Conservation (phyloP, 2,797 vertebrate genomes). For the Catostomus latipinnis region DNA sequence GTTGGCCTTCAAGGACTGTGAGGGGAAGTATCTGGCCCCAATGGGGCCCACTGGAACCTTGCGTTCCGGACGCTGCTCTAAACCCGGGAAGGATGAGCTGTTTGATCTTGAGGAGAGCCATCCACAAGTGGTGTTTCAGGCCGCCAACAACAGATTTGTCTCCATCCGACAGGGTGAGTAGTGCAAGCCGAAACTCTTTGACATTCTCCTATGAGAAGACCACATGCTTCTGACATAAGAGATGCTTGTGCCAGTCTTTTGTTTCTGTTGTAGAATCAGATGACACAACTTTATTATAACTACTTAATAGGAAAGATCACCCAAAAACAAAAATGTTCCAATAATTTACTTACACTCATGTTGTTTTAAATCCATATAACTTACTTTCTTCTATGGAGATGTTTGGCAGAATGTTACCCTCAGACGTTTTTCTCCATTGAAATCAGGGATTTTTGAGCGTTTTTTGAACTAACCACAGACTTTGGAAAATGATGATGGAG, state of each 20-base stretch:
- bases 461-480: too few species aligned
- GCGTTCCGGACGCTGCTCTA: constrained; percentile 90
- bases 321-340: too few species aligned
- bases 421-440: too few species aligned
- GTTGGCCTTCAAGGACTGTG: constrained; percentile 94
- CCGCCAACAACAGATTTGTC: constrained; percentile 89
- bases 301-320: too few species aligned
- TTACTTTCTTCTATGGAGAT: too few species aligned
- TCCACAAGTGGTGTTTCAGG: constrained; percentile 93
- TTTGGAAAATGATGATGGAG: too few species aligned
- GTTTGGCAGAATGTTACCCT: too few species aligned
- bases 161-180: constrained; percentile 93
- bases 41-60: constrained; percentile 91
- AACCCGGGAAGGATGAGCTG: constrained; percentile 95
- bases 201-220: neutral
- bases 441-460: too few species aligned
- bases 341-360: too few species aligned
- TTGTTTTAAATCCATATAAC: too few species aligned
- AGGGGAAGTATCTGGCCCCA: constrained; percentile 93
- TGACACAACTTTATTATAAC: neutral
- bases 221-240: constrained; percentile 1
- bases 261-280: neutral
- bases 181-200: constrained; percentile 14
- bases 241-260: neutral
- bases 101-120: constrained; percentile 97